Base-by-base conservation (phyloP, 2,113 vertebrate genomes). In the Pelecanoides urinatrix region DNA sequence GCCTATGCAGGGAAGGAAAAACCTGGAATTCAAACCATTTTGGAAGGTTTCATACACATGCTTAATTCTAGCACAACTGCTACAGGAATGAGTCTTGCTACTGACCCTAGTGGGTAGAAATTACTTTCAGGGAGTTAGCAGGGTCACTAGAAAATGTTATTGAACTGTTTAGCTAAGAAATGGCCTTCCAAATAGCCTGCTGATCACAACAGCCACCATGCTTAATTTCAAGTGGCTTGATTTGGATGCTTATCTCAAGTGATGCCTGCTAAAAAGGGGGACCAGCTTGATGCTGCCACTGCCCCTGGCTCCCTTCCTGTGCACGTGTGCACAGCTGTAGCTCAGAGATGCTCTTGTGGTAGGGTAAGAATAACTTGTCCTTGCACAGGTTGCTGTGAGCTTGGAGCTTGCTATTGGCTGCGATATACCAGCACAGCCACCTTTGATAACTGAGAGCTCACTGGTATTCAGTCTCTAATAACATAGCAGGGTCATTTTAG, bases 401-500 rank as follows among this genome's bases (percentile, higher is more conserved):
- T 47, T 90, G 86, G 79, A 91, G 78, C 49, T 68, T 3, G 1
- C 50, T 87, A 1, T 77, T 96, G 72, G n/a, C 92, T 95, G 67
- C 84, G 94, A 11, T 45, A 40, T 11, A 17, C 58, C 80, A 56
- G 77, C 40, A 9, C 66, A 68, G 76, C 85, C 94, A 94, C 70
- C 80, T 96, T 90, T 96, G 91, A 87, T 90, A 92, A 44, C 86
- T 82, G 96, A 96, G 95, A 95, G 81, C 94, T 93, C 50, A 1
- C 70, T 86, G 92, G 93, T 90, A 97, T 92, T 76, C 82, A 32
- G 71, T 86, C 65, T 95, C 77, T 82, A 79, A 90, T 91, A 96
- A 88, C 81, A 53, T 3, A 55, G 49, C 76, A 34, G 68, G 77
- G 85, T 91, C 61, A 1, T 74, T 92, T 97, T 53, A 90, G 84